phyloP scores from a whole-genome alignment of 2,888 invertebrate genomes.

The Corythucha ciliata region DNA sequence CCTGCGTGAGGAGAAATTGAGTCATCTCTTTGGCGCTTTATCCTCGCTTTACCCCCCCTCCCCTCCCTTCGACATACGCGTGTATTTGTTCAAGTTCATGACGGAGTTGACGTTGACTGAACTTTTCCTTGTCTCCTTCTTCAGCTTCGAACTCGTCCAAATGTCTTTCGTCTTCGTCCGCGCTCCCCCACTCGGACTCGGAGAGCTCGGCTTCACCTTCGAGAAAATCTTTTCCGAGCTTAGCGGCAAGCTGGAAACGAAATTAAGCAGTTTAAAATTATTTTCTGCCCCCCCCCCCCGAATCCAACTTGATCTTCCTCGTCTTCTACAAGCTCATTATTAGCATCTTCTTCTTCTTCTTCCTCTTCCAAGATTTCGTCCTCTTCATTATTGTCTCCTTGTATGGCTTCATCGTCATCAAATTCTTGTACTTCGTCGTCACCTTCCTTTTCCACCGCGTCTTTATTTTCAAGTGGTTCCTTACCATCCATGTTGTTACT shows the following conservation, averaged over 20 bases:
- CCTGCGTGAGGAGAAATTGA: slow-evolving; percentile 43
- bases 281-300: background rate
- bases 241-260: slow-evolving; percentile 41
- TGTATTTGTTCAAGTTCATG: slow-evolving; percentile 76
- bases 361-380: slow-evolving; percentile 21
- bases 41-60: no score
- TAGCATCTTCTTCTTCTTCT: slow-evolving; percentile 12
- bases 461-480: background rate
- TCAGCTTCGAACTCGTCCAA: slow-evolving; percentile 74
- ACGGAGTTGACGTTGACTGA: slow-evolving; percentile 67
- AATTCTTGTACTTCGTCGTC: slow-evolving; percentile 41
- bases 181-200: slow-evolving; percentile 82
- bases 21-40: background rate
- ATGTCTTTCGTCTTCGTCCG: slow-evolving; percentile 74
- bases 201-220: slow-evolving; percentile 88
- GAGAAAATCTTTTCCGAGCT: slow-evolving; percentile 63
- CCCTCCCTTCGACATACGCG: slow-evolving; percentile 55
- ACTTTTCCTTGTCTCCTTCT: slow-evolving; percentile 72
- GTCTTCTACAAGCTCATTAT: slow-evolving; percentile 37
- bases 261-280: background rate
- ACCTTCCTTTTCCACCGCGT: slow-evolving; percentile 36
- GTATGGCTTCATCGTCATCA: slow-evolving; percentile 32
- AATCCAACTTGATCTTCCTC: slow-evolving; percentile 36
- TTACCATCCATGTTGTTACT: background rate
- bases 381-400: slow-evolving; percentile 16